These are phyloP conservation scores for Trematocara macrostoma DNA, from an alignment of 2,113 vertebrate genomes.

Conservation along the genomic window DNA sequence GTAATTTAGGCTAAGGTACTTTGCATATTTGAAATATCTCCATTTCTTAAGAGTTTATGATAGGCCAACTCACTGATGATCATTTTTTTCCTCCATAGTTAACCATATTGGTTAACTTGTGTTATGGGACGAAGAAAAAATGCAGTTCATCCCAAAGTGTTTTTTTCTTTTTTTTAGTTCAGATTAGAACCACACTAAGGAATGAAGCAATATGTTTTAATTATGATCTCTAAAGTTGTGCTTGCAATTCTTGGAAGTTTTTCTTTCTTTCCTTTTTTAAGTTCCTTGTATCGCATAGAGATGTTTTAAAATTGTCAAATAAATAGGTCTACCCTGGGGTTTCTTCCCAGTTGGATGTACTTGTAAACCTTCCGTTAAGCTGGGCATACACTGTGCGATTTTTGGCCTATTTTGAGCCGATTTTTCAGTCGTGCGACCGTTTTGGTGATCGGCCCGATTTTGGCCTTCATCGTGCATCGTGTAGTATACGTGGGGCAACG, in stretches of 20 bases:
- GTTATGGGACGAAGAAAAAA: not conserved
- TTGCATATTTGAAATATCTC: not conserved
- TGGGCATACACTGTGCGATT: too few species aligned
- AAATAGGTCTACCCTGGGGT: not conserved
- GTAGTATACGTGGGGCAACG: too few species aligned
- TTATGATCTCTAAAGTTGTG: not conserved
- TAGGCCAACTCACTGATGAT: not conserved
- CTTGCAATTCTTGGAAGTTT: not conserved
- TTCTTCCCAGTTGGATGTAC: not conserved
- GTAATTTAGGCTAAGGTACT: not conserved
- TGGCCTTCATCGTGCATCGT: too few species aligned
- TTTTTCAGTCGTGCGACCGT: too few species aligned
- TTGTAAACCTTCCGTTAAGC: not conserved
- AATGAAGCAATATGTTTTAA: not conserved
- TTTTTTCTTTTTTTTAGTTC: not conserved
- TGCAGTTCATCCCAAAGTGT: fast-evolving
- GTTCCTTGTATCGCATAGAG: not conserved
- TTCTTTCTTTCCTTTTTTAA: not conserved
- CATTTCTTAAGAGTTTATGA: not conserved
- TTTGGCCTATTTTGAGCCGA: too few species aligned
- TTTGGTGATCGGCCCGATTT: too few species aligned
- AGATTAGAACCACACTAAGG: not conserved
- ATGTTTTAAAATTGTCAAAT: not conserved
- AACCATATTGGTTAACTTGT: not conserved
- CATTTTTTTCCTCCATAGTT: not conserved